phyloP scores from a whole-genome alignment of 2,797 vertebrate species.

The Hylomyscus alleni region DNA sequence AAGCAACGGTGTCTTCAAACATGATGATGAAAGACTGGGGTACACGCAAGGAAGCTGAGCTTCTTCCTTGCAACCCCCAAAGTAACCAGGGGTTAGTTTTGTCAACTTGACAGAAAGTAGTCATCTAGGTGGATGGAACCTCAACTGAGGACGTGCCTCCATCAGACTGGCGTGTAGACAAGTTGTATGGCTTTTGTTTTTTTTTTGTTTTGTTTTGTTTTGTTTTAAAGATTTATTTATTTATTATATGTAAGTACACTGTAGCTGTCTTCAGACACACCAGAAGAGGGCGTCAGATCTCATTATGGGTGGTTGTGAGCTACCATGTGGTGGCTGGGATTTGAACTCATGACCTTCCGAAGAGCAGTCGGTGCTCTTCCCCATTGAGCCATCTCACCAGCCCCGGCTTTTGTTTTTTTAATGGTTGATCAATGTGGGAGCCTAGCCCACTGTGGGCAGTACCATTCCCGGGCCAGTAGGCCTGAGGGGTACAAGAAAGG shows the following conservation, averaged over 20 bases:
- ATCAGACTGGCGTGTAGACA: neutral
- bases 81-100: neutral
- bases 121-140: neutral
- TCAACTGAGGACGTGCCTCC: neutral
- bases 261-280: too few relatives aligned
- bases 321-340: too few relatives aligned
- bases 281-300: too few relatives aligned
- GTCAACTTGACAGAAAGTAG: neutral
- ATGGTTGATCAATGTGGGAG: too few relatives aligned
- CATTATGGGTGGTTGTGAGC: too few relatives aligned
- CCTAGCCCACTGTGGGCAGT: neutral
- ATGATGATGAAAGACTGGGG: neutral
- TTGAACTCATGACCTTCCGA: too few relatives aligned
- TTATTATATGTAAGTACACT: too few relatives aligned
- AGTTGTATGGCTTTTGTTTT: neutral
- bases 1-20: neutral
- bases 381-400: too few relatives aligned
- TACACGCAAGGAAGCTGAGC: neutral
- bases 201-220: too few relatives aligned
- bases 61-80: conserved; percentile 11
- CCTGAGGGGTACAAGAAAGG: neutral
- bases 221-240: too few relatives aligned
- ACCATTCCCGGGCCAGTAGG: too few relatives aligned
- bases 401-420: neutral
- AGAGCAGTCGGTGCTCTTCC: too few relatives aligned